Evolutionary conservation across 2,113 vertebrate species (phyloP).

Genomic region (Actenoides lindsayi): DNA sequence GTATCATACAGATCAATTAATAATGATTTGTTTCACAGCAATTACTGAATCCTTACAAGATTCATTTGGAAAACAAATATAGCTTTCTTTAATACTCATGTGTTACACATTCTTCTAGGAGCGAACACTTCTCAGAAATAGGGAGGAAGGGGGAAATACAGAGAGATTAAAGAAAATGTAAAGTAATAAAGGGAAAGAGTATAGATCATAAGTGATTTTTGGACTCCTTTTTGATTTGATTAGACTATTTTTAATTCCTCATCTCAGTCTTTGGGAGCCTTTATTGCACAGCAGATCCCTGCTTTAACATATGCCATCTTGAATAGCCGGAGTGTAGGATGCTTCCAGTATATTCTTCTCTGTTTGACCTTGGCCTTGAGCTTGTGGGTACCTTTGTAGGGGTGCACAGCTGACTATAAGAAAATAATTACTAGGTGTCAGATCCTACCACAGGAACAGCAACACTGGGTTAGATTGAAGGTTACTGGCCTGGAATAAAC

Average conservation of each 20-base stretch:
- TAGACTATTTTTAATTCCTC: not conserved
- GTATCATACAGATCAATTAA: slow-evolving; percentile 28
- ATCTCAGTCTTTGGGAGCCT: not conserved
- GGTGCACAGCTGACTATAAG: not conserved
- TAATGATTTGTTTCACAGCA: not conserved
- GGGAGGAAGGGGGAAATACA: not conserved
- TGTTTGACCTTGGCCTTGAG: not conserved
- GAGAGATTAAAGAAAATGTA: not conserved
- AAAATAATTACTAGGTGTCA: not conserved
- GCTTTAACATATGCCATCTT: not conserved
- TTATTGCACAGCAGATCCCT: not conserved
- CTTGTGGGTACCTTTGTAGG: not conserved
- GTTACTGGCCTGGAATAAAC: not conserved
- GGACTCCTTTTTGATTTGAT: not conserved
- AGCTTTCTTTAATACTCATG: not conserved
- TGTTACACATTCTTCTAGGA: not conserved
- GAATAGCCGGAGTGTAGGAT: not conserved
- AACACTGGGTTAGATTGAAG: not conserved
- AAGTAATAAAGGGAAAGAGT: not conserved
- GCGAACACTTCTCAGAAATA: not conserved
- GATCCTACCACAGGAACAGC: not conserved
- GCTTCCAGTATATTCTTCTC: not conserved
- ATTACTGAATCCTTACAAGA: not conserved
- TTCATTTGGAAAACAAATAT: not conserved
- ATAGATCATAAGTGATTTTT: not conserved